Evolutionary conservation across 2,797 vertebrate genomes (phyloP), one percentile per base, ranked within the genome.

Genomic region (Aulostomus chinensis): DNA sequence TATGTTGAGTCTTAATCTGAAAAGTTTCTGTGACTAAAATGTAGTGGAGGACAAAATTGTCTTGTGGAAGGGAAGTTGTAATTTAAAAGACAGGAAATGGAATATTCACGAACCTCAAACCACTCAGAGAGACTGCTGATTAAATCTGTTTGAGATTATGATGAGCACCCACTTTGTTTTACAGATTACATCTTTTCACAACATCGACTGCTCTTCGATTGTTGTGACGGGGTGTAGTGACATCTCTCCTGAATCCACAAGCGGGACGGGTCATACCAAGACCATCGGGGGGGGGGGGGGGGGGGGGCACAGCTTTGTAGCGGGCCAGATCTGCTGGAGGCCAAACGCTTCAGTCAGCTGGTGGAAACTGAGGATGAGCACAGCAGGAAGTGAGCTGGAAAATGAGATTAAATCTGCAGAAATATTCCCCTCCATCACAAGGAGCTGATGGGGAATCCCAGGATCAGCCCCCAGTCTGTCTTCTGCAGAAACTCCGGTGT

Each of bases 331-430:
- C 46, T 62, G 38, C 17, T 8, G 33, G 31, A 8, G 52, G 33
- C 52, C 34, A 31, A 56, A 28, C 1, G 46, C 80, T 68, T 12
- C 21, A 45, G 57, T 63, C 65, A 57, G 45, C 58, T 57, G 76
- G 58, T 72, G 47, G 50, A 51, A 49, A 14, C 2, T 4, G 6
- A 36, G 41, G 38, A 4, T 33, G 26, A 25, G 58, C 73, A 67
- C 58, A 26, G 40, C 10, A 1, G 58, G 68, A 80, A 65, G 65
- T 41, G 62, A 61, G n/a, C 34, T 76, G 63, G 49, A 83, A 78
- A 80, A 73, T 63, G 16, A 47, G 58, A 73, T 81, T 76, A 73
- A 60, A 73, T 40, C 55, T 67, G 43, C 64, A 61, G 21, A 7
- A 22, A 41, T 33, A 37, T 45, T 50, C 46, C 49, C 58, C 35